Evolutionary conservation across 2,888 invertebrate species (phyloP).

Genomic region (Leptopilina drosophilae): DNA sequence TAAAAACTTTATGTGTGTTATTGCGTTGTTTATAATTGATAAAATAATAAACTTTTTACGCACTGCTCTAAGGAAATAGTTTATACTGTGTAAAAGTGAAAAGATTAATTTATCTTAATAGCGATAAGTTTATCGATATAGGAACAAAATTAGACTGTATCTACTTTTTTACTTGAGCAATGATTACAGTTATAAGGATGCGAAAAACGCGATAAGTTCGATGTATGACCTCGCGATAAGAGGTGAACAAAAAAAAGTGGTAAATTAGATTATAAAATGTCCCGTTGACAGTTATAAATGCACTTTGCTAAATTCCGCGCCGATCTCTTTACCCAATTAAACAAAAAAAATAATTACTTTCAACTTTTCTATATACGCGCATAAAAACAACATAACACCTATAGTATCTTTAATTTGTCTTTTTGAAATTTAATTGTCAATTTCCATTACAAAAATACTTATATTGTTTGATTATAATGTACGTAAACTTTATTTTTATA

Average conservation of each 20-base stretch:
- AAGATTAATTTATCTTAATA: slow-evolving; percentile 10
- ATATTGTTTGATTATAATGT: too few relatives aligned
- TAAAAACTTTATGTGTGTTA: too few relatives aligned
- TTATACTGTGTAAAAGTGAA: background rate
- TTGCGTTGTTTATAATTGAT: too few relatives aligned
- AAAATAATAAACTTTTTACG: too few relatives aligned
- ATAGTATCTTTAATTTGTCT: too few relatives aligned
- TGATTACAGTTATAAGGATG: background rate
- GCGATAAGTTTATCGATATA: slow-evolving; percentile 36
- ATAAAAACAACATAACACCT: too few relatives aligned
- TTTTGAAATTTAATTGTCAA: too few relatives aligned
- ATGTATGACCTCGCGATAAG: slow-evolving; percentile 33
- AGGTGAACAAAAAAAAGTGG: slow-evolving; percentile 2
- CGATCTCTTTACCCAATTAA: slow-evolving; percentile 10
- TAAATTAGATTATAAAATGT: background rate
- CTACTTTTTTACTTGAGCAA: slow-evolving; percentile 13
- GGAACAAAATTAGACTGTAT: slow-evolving; percentile 29
- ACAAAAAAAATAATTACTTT: background rate
- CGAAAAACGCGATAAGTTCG: slow-evolving; percentile 4
- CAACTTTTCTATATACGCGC: too few relatives aligned
- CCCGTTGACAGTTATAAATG: background rate
- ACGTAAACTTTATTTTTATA: too few relatives aligned
- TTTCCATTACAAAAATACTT: too few relatives aligned
- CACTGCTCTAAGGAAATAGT: background rate
- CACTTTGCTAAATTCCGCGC: slow-evolving; percentile 6